Evolutionary conservation across 2,113 vertebrate species (phyloP), one percentile per base, ranked within the genome.

Genomic region (Pangasianodon gigas): DNA sequence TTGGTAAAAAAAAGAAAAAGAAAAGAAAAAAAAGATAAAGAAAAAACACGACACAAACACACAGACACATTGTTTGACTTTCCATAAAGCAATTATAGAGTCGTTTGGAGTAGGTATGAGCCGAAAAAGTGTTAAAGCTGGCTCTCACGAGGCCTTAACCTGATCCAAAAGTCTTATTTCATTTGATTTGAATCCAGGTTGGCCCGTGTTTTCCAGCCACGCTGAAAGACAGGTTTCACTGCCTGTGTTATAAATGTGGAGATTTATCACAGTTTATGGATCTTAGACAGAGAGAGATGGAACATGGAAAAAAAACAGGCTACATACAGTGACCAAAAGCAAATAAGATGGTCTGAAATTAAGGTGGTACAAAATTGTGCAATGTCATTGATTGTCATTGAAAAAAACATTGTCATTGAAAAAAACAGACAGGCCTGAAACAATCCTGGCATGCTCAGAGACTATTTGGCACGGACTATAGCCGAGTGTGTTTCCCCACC

Each of bases 61-160:
- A 87, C 48, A 89, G 79, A 92, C 65, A 93, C 69, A 93, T 91
- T 91, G 90, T 87, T 90, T 87, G 67, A 86, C 54, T 92, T 86
- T 92, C 91, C 87, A 87, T 74, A 91, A 84, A 92, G 77, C 75
- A 84, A 93, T 92, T 92, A 91, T 26, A 65, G 91, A 91, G 77
- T 77, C 16, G 69, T 85, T 85, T 58, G 9, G 56, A 80, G 48
- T 51, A 79, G 83, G 83, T 84, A 69, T 71, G 87, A 69, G 80
- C 29, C 54, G 7, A 77, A 80, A 89, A 85, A 89, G 83, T 65
- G 88, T 79, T 85, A 89, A 89, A 85, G 54, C 48, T 84, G 67
- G 82, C 69, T 41, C 83, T 84, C 67, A 24, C 13, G 7, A 69
- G 37, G 29, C 60, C 29, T 16, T 48, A 71, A 80, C 6, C 0